Conservation (phyloP, 2,888 invertebrate species). For the Meta bourneti region DNA sequence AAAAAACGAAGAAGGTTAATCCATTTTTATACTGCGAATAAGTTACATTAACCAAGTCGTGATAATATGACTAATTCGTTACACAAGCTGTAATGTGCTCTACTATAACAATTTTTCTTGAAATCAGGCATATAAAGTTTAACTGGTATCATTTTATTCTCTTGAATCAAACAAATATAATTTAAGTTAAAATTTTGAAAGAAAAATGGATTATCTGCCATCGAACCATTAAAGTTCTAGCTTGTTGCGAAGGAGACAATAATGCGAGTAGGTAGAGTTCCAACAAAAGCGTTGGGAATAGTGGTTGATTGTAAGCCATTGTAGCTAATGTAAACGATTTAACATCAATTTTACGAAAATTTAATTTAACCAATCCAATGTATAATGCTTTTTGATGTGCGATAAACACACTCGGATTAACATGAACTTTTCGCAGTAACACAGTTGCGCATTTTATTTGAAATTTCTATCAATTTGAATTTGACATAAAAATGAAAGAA, state of each 20-base stretch:
- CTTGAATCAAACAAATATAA: constrained; percentile 28
- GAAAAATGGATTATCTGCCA: constrained; percentile 31
- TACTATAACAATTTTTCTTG: neutral
- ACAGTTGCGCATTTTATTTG: too few species aligned
- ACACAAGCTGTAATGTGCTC: constrained; percentile 15
- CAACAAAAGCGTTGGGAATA: constrained; percentile 45
- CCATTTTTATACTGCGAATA: constrained; percentile 31
- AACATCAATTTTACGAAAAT: constrained; percentile 11
- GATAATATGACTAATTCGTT: too few species aligned
- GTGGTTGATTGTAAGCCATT: constrained; percentile 14
- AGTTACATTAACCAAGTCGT: too few species aligned
- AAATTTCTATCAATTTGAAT: too few species aligned
- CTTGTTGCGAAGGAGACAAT: constrained; percentile 37
- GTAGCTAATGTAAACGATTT: constrained; percentile 23
- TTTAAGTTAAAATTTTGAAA: constrained; percentile 37
- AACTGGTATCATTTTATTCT: constrained; percentile 10
- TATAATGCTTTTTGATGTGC: too few species aligned
- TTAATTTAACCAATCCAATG: constrained; percentile 26
- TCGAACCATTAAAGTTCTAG: constrained; percentile 28
- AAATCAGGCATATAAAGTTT: constrained; percentile 35
- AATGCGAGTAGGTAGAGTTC: constrained; percentile 33
- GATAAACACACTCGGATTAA: too few species aligned
- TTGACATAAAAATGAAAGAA: too few species aligned
- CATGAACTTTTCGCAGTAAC: too few species aligned
- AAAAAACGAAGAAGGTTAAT: neutral